Evolutionary conservation across 2,888 invertebrate genomes (phyloP), one percentile per base, ranked within the genome.

Genomic region (Hipparchia sbordonii): DNA sequence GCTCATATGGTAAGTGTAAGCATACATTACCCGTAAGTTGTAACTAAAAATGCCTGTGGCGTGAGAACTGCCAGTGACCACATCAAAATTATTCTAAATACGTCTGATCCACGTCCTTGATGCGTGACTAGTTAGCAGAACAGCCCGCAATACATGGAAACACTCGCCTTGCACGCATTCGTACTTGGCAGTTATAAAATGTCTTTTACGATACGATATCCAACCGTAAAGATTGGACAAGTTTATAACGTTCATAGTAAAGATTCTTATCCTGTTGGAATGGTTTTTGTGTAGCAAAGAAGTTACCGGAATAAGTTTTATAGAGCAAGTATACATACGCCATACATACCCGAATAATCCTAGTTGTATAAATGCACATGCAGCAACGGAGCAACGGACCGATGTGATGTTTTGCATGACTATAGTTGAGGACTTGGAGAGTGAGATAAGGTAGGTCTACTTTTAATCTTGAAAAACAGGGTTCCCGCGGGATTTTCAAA

Each of bases 51-150:
- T 89, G 87, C 84, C 84, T 84, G 82, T 86, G 88, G 87, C 92
- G 92, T 93, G 92, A 91, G 92, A 93, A 93, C 89, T 79, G 82
- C 78, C 84, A 80, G 82, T 85, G 85, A 82, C 82, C 84, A 87
- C 84, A 84, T 84, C 86, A 87, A 89, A 91, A 89, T 90, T 91
- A 93, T 92, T 89, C 92, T 84, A 86, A 84, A 85, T 86, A 88
- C 91, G 91, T 91, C 85, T 87, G 82, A 85, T 85, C 79, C 85
- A 84, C 90, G 92, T 91, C 92, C 92, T 93, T 93, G 92, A 84
- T 84, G 87, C 92, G 92, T 92, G 92, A 91, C 87, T 83, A 79
- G 92, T 77, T 81, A 84, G 80, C 84, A 80, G 88, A 91, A 85
- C 79, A 85, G 80, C 79, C 76, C 78, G 81, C 84, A 82, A 83